These are phyloP conservation scores for Burhinus bistriatus DNA, from an alignment of 2,113 vertebrate genomes.

Conservation along the genomic window DNA sequence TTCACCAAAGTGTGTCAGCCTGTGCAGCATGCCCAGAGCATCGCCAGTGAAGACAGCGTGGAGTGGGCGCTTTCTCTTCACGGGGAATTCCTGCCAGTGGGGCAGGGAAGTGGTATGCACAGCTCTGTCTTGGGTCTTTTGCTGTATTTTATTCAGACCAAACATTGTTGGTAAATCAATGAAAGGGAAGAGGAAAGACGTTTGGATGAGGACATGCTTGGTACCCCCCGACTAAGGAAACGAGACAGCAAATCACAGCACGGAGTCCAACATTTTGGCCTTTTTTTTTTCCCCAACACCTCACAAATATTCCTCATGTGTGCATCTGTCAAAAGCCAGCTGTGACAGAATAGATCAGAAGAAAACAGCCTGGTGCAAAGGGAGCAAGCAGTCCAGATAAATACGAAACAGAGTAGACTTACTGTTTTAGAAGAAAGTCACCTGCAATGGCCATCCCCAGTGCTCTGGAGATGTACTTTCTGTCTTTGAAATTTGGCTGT, in stretches of 20 bases:
- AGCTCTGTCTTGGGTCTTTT: background rate
- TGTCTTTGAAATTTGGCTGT: background rate
- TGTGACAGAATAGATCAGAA: background rate
- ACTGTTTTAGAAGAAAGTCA: background rate
- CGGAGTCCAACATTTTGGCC: background rate
- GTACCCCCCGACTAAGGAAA: background rate
- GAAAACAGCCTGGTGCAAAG: background rate
- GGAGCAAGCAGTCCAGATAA: background rate
- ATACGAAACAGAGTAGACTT: background rate
- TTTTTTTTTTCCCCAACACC: background rate
- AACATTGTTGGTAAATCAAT: background rate
- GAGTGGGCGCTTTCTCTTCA: fast-evolving
- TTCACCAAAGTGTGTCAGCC: background rate
- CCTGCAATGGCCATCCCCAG: background rate
- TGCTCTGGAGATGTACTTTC: background rate
- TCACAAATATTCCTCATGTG: background rate
- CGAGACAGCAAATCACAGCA: background rate
- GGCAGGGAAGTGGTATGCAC: background rate
- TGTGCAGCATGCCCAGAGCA: background rate
- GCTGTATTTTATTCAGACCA: background rate
- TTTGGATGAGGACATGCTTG: background rate
- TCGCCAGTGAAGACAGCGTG: background rate
- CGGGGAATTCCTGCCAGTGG: background rate
- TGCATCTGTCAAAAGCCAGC: background rate
- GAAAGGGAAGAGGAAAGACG: background rate